Percentiles rank a stretch among this genome's conserved stretches.
These are phyloP conservation scores for Pantherophis vulpinus DNA, from an alignment of 2,797 vertebrate species.

Conservation along the genomic window DNA sequence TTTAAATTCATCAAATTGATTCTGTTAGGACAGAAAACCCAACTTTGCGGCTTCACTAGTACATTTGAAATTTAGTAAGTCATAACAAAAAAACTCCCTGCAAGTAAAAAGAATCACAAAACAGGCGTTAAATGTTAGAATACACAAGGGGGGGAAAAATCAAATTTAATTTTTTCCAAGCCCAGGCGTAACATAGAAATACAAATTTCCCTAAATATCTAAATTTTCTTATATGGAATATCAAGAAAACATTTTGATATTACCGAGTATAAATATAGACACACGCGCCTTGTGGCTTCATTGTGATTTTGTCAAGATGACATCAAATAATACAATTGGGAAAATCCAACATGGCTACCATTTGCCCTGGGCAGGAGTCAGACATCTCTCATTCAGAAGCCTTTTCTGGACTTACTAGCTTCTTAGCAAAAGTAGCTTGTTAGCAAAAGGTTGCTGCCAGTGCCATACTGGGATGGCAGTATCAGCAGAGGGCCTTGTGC, in stretches of 20 bases:
- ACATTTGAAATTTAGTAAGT: background rate
- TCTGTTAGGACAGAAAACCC: background rate
- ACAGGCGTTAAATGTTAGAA: background rate
- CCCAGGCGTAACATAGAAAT: background rate
- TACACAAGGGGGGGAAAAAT: background rate
- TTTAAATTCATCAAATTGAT: background rate
- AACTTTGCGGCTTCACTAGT: no score
- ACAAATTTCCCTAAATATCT: background rate
- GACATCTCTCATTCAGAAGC: background rate
- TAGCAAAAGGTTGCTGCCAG: background rate
- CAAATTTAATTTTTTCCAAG: background rate
- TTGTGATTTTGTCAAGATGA: background rate
- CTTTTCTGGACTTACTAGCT: background rate
- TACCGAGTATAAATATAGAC: background rate
- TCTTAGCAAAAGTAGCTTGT: background rate
- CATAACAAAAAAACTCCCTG: background rate
- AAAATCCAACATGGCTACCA: background rate
- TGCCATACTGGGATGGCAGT: background rate
- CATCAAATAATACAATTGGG: background rate
- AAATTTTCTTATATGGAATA: background rate
- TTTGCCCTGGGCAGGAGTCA: background rate
- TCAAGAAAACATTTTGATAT: background rate
- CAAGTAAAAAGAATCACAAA: no score
- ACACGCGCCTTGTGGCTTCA: background rate
- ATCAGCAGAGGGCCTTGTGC: background rate